Percentiles rank a stretch among this genome's conserved stretches.
Evolutionary conservation across 1,140 invertebrate species (phyloP).

Genomic region (Melitaea cinxia): DNA sequence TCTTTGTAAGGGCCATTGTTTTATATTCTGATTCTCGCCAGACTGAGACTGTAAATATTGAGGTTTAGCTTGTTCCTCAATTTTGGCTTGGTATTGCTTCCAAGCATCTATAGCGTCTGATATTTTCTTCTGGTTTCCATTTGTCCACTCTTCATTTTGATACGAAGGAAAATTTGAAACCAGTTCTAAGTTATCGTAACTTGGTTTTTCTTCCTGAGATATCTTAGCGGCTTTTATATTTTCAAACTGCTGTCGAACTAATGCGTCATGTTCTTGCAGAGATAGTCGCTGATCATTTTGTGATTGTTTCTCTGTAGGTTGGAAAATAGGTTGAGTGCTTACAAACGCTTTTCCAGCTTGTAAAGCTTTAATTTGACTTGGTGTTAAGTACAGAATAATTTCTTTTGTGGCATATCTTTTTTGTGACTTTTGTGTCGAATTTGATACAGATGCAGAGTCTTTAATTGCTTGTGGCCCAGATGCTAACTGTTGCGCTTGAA

Average conservation of each 20-base stretch:
- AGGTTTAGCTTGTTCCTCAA: background rate
- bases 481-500: constrained; percentile 40
- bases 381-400: constrained; percentile 60
- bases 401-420: constrained; percentile 56
- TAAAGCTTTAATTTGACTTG: constrained; percentile 55
- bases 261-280: constrained; percentile 12
- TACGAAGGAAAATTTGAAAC: background rate
- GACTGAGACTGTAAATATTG: constrained; percentile 6
- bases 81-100: constrained; percentile 12
- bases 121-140: constrained; percentile 16
- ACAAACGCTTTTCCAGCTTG: constrained; percentile 46
- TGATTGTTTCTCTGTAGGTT: constrained; percentile 16
- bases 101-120: background rate
- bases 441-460: constrained; percentile 21
- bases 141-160: background rate
- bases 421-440: constrained; percentile 29
- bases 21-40: background rate
- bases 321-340: constrained; percentile 22
- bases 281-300: constrained; percentile 18
- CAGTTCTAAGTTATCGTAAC: background rate
- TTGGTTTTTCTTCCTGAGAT: background rate
- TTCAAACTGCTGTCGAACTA: constrained; percentile 28
- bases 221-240: constrained; percentile 21
- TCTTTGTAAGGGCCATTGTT: background rate
- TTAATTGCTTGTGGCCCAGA: constrained; percentile 48